Conservation (phyloP, 2,797 vertebrate genomes). For the Nannoperca obscura region DNA sequence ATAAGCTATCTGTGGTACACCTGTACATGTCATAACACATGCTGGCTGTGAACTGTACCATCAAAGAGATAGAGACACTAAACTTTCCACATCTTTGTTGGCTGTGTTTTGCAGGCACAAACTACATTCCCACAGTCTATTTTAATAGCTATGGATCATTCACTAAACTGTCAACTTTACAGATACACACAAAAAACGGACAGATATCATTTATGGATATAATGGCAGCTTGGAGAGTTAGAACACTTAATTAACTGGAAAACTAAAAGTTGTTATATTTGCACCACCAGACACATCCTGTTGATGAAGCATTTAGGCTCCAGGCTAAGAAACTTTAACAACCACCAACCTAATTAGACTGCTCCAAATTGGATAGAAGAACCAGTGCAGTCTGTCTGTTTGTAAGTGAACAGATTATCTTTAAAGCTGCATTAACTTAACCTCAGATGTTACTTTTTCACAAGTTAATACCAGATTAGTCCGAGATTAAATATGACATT, state of each 20-base stretch:
- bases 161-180: background rate
- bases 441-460: background rate
- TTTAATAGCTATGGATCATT: slow-evolving; percentile 29
- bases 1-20: background rate
- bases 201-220: background rate
- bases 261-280: background rate
- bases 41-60: background rate
- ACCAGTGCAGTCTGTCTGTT: background rate
- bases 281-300: background rate
- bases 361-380: slow-evolving; percentile 1
- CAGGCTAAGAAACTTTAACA: background rate
- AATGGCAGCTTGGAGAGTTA: background rate
- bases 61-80: background rate
- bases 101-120: slow-evolving; percentile 12
- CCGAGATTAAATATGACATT: background rate
- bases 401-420: slow-evolving; percentile 3
- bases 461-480: background rate
- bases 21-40: slow-evolving; percentile 43
- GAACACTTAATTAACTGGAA: background rate
- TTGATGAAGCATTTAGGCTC: background rate
- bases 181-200: too few relatives aligned
- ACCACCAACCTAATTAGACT: background rate
- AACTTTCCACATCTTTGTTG: background rate
- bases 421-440: background rate
- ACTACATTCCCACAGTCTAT: slow-evolving; percentile 17